Evolutionary conservation across 2,888 invertebrate genomes (phyloP).

Genomic region (Mellilla xanthometata): DNA sequence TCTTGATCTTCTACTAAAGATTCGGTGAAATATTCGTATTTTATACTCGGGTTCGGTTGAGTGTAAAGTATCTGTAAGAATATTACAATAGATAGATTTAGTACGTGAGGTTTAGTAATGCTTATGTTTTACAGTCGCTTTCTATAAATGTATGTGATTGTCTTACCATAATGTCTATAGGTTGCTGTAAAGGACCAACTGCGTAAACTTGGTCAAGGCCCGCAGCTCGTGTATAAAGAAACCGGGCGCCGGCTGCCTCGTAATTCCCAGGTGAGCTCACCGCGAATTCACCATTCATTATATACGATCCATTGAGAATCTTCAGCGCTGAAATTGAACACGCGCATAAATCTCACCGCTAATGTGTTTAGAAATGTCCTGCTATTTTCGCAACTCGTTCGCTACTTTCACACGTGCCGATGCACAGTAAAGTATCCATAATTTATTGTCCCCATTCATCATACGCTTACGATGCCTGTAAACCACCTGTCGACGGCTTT

Average conservation of each 20-base stretch:
- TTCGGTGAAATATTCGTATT: conserved; percentile 94
- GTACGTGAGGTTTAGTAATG: too few relatives aligned
- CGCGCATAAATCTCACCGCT: neutral
- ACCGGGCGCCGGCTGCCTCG: conserved; percentile 90
- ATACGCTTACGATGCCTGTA: conserved; percentile 26
- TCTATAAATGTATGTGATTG: too few relatives aligned
- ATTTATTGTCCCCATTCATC: conserved; percentile 23
- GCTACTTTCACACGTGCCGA: conserved; percentile 19
- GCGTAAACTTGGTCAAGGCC: conserved; percentile 89
- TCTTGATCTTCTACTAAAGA: conserved; percentile 72
- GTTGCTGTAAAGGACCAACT: conserved; percentile 89
- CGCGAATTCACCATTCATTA: conserved; percentile 93
- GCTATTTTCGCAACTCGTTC: conserved; percentile 15
- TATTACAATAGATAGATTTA: neutral
- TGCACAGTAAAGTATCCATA: conserved; percentile 12
- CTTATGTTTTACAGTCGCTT: too few relatives aligned
- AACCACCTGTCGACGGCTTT: conserved; percentile 40
- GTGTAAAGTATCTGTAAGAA: conserved; percentile 88
- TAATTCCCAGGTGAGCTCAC: conserved; percentile 89
- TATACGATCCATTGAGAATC: conserved; percentile 87
- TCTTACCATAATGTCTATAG: conserved; percentile 91
- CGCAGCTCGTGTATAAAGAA: conserved; percentile 89
- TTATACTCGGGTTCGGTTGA: conserved; percentile 93
- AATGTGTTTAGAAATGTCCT: conserved; percentile 13
- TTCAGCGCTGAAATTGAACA: conserved; percentile 85